phyloP scores from a whole-genome alignment of 2,797 vertebrate genomes.

The Tapera naevia region DNA sequence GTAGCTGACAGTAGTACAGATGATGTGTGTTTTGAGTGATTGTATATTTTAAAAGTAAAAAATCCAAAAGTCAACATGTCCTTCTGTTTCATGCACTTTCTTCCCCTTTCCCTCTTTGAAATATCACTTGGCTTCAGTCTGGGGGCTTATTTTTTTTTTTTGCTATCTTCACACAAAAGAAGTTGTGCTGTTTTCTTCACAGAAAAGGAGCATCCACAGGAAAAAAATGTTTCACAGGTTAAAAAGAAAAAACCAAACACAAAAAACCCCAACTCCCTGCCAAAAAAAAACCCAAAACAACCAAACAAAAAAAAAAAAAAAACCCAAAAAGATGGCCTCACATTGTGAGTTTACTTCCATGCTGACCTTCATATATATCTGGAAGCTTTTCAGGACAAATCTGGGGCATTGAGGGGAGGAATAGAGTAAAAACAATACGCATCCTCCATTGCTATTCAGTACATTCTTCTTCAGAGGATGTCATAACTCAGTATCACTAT shows the following conservation, averaged over 20 bases:
- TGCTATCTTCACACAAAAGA: not conserved
- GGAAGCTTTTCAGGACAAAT: not conserved
- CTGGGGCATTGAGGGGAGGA: fast-evolving
- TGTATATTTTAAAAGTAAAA: constrained; percentile 9
- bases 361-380: not conserved
- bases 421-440: not conserved
- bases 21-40: not conserved
- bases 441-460: not conserved
- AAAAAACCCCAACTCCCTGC: too few species aligned
- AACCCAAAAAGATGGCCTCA: not conserved
- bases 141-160: not conserved
- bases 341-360: not conserved
- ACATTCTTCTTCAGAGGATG: not conserved
- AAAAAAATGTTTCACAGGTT: not conserved
- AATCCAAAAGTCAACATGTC: not conserved
- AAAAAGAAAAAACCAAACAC: too few species aligned
- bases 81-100: not conserved
- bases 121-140: not conserved
- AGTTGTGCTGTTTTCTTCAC: not conserved
- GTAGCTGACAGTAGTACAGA: not conserved
- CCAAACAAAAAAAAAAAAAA: too few species aligned
- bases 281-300: too few species aligned
- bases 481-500: not conserved
- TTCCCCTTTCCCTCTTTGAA: not conserved
- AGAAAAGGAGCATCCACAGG: not conserved